These are phyloP conservation scores for Macquaria australasica DNA, from an alignment of 2,113 vertebrate species.

Conservation along the genomic window DNA sequence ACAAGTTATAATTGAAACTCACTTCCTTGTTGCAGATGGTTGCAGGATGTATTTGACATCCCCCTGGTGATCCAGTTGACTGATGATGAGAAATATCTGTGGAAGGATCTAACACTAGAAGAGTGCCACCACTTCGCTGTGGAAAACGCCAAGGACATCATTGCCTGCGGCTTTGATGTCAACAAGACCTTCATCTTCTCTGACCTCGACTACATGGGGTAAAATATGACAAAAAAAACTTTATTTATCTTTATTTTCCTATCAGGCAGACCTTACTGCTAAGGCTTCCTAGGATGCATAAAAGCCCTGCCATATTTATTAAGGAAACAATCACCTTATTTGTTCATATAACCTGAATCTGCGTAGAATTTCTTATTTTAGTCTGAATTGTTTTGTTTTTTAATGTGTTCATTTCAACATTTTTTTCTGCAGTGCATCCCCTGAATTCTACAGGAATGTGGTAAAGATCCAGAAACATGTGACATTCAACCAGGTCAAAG, in stretches of 20 bases:
- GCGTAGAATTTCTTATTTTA: neutral
- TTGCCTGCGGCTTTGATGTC: constrained; percentile 95
- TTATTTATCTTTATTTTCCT: neutral
- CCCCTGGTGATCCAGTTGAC: constrained; percentile 96
- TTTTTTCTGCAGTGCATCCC: constrained; percentile 83
- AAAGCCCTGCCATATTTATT: neutral
- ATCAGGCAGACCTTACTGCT: neutral
- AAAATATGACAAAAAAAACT: constrained; percentile 48
- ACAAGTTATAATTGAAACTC: neutral
- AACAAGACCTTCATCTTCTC: constrained; percentile 99
- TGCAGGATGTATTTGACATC: constrained; percentile 95
- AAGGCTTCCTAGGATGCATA: neutral
- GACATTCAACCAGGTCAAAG: constrained; percentile 99
- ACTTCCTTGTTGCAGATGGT: constrained; percentile 86
- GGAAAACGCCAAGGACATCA: constrained; percentile 97
- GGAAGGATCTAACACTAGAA: constrained; percentile 95
- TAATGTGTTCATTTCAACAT: neutral
- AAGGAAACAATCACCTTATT: neutral
- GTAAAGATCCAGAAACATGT: constrained; percentile 97
- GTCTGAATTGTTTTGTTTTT: neutral
- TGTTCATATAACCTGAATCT: neutral
- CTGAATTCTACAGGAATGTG: constrained; percentile 94
- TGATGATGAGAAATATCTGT: constrained; percentile 98
- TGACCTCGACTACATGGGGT: constrained; percentile 98
- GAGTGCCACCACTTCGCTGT: constrained; percentile 89